These are phyloP conservation scores for Ganaspis sp. DNA, from an alignment of 1,140 invertebrate species.

Conservation along the genomic window DNA sequence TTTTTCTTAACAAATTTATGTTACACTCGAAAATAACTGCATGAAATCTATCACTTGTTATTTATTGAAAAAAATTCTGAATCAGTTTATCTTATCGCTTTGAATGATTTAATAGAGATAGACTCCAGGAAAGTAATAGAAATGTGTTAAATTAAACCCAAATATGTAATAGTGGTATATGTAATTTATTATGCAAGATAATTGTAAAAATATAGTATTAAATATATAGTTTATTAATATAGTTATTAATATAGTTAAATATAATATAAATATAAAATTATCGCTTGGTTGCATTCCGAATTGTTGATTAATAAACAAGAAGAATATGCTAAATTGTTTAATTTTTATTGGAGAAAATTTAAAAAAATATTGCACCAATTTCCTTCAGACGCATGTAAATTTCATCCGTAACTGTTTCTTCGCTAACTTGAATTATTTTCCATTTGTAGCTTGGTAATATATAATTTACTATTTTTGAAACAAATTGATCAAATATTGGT, in stretches of 20 bases:
- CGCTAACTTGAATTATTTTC: slow-evolving; percentile 15
- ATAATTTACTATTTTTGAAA: not conserved
- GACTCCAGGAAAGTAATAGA: not conserved
- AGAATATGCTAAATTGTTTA: too few species aligned
- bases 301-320: too few species aligned
- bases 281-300: too few species aligned
- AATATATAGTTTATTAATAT: too few species aligned
- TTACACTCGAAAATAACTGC: not conserved
- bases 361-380: not conserved
- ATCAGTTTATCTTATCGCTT: slow-evolving; percentile 8
- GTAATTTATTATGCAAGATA: too few species aligned
- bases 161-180: too few species aligned
- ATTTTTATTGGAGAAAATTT: too few species aligned
- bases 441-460: not conserved
- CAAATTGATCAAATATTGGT: slow-evolving; percentile 1
- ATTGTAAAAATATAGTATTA: too few species aligned
- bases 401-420: not conserved
- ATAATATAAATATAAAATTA: too few species aligned
- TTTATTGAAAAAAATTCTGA: slow-evolving; percentile 6
- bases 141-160: not conserved
- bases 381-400: not conserved
- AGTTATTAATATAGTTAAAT: too few species aligned
- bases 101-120: not conserved
- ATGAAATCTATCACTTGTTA: slow-evolving; percentile 4
- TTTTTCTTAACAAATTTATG: not conserved